A percentile compares a stretch with the other conserved stretches of the same genome.
These are phyloP conservation scores for Drosophila leonis DNA, from an alignment of 2,888 invertebrate species.

Conservation along the genomic window DNA sequence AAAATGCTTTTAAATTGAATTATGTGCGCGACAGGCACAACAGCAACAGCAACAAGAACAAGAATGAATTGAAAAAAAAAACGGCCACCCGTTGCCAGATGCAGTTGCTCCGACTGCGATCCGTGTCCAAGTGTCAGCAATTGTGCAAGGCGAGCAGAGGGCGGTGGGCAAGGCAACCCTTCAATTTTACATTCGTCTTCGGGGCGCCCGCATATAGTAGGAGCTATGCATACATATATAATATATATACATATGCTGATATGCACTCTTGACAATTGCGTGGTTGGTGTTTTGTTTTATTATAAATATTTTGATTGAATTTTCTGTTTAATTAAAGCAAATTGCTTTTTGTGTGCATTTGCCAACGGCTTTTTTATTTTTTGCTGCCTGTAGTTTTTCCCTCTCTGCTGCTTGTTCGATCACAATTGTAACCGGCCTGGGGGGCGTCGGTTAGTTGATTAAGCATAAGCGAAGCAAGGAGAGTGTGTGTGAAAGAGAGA, in stretches of 20 bases:
- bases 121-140: constrained; percentile 77
- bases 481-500: not conserved
- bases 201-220: constrained; percentile 76
- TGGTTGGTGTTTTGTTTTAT: constrained; percentile 60
- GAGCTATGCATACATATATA: constrained; percentile 25
- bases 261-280: constrained; percentile 54
- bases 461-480: constrained; percentile 1
- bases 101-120: constrained; percentile 49
- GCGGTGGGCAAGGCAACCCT: constrained; percentile 58
- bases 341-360: constrained; percentile 61
- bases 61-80: no score
- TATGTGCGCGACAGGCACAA: constrained; percentile 55
- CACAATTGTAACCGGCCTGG: constrained; percentile 22
- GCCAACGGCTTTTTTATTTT: constrained; percentile 24
- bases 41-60: constrained; percentile 2
- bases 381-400: constrained; percentile 12
- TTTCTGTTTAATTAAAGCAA: constrained; percentile 80
- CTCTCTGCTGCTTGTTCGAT: constrained; percentile 16
- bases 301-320: constrained; percentile 80
- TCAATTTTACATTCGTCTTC: constrained; percentile 67
- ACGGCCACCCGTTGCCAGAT: constrained; percentile 27
- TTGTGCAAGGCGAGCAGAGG: constrained; percentile 34
- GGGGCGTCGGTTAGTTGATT: constrained; percentile 46
- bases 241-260: constrained; percentile 1
- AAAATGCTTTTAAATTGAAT: constrained; percentile 76